These are phyloP conservation scores for Apostichopus parvimensis DNA, from an alignment of 35 echinoderm and acorn worm species.

Conservation along the genomic window DNA sequence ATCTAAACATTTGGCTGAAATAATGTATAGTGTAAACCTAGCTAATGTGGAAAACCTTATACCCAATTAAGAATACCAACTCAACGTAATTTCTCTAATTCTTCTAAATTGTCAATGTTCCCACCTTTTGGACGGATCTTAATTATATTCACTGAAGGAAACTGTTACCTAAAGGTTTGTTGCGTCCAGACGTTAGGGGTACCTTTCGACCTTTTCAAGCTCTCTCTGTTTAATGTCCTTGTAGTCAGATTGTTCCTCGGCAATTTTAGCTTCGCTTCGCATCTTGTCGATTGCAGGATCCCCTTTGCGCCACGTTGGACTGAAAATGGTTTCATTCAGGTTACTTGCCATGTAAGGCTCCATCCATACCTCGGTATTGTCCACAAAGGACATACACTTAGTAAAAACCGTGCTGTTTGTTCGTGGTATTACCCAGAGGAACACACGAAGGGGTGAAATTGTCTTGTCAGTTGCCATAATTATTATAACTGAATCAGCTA, in stretches of 20 bases:
- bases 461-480: background rate
- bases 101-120: too few species aligned
- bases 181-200: slow-evolving; percentile 15
- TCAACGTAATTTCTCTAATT: too few species aligned
- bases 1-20: too few species aligned
- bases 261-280: too few species aligned
- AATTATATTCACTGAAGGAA: too few species aligned
- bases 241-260: background rate
- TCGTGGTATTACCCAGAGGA: slow-evolving; percentile 14
- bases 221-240: background rate
- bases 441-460: background rate
- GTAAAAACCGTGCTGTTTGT: slow-evolving; percentile 5
- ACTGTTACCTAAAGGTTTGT: slow-evolving; percentile 4
- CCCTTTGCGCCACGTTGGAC: background rate
- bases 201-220: background rate
- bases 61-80: too few species aligned
- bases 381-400: slow-evolving; percentile 27
- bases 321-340: slow-evolving; percentile 26
- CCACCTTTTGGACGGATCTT: too few species aligned
- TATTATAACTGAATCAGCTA: background rate
- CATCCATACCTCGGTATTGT: slow-evolving; percentile 21
- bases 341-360: slow-evolving; percentile 1
- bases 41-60: too few species aligned
- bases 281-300: background rate
- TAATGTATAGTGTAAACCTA: too few species aligned